These are phyloP conservation scores for Enteromius radiatus DNA, from an alignment of 2,797 vertebrate genomes.

Conservation along the genomic window DNA sequence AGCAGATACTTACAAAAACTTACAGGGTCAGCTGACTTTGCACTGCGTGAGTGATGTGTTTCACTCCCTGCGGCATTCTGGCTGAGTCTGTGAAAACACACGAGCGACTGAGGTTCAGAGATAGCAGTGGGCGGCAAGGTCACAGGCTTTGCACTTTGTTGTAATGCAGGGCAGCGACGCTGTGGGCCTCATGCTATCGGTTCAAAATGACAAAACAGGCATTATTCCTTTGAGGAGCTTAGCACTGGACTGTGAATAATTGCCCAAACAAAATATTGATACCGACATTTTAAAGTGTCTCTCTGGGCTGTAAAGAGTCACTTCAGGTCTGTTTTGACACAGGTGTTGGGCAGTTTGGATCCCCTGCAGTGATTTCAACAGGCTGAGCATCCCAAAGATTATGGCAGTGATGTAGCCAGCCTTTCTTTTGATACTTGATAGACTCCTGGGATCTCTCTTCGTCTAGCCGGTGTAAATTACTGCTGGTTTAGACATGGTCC, in stretches of 20 bases:
- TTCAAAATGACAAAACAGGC: slow-evolving; percentile 12
- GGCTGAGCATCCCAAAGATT: background rate
- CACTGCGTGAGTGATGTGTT: slow-evolving; percentile 21
- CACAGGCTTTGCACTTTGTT: slow-evolving; percentile 16
- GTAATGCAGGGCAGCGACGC: slow-evolving; percentile 26
- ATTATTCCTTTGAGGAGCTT: slow-evolving; percentile 9
- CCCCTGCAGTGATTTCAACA: slow-evolving; percentile 5
- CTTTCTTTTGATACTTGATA: slow-evolving; percentile 10
- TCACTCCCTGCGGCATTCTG: slow-evolving; percentile 14
- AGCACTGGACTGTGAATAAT: slow-evolving; percentile 27
- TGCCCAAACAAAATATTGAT: slow-evolving; percentile 5
- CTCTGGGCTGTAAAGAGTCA: slow-evolving; percentile 6
- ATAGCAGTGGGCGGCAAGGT: slow-evolving; percentile 39
- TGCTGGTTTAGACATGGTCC: slow-evolving; percentile 9
- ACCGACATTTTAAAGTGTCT: background rate
- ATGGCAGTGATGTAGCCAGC: background rate
- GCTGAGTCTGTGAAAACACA: slow-evolving; percentile 13
- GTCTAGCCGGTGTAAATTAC: slow-evolving; percentile 12
- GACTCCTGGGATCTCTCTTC: background rate
- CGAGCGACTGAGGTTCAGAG: slow-evolving; percentile 28
- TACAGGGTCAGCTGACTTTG: slow-evolving; percentile 63
- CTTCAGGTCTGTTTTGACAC: slow-evolving; percentile 27
- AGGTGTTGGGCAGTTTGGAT: slow-evolving; percentile 1
- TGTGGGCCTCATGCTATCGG: background rate
- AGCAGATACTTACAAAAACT: slow-evolving; percentile 66